Evolutionary conservation across 2,888 invertebrate genomes (phyloP), one percentile per base, ranked within the genome.

Genomic region (Limnephilus rhombicus): DNA sequence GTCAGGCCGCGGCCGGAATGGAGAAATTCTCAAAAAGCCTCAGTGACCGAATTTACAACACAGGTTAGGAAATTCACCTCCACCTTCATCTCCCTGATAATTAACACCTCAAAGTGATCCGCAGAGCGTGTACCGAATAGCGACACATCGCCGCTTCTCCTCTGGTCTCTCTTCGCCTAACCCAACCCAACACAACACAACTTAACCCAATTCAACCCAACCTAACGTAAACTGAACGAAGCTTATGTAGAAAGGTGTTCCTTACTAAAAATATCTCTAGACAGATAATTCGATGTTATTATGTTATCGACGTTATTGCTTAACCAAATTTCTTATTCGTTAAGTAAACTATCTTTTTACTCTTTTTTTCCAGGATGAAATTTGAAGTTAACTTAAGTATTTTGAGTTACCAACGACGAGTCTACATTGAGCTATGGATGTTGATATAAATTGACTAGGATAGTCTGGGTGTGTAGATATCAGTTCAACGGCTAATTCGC

Each of bases 21-120:
- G 34, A 83, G 31, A 83, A 68, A 68, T 68, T 24, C n/a, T 2
- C 24, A 18, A 68, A 68, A 68, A 68, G 9, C n/a, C n/a, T 68
- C 7, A n/a, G 68, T 9, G n/a, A 9, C 24, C 7, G 68, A 68
- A 68, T 68, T 24, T 7, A 68, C n/a, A 68, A 68, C 24, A 3
- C n/a, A 24, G 68, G 68, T 68, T 68, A 68, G 68, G 68, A 68
- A 68, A 68, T 9, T 68, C 68, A 68, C 3, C n/a, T 68, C 68
- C 68, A 68, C n/a, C 7, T 15, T 18, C 53, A 53, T 3, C 82
- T 31, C 82, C 24, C 31, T 31, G 68, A 68, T 91, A 91, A 91
- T 91, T 91, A 86, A 85, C 91, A 85, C 86, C 68, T 91, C 86
- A 91, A 86, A 91, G 91, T 91, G 86, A 80, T 41, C 49, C 80